Evolutionary conservation across 2,888 invertebrate genomes (phyloP).

Genomic region (Drosophila borealis): DNA sequence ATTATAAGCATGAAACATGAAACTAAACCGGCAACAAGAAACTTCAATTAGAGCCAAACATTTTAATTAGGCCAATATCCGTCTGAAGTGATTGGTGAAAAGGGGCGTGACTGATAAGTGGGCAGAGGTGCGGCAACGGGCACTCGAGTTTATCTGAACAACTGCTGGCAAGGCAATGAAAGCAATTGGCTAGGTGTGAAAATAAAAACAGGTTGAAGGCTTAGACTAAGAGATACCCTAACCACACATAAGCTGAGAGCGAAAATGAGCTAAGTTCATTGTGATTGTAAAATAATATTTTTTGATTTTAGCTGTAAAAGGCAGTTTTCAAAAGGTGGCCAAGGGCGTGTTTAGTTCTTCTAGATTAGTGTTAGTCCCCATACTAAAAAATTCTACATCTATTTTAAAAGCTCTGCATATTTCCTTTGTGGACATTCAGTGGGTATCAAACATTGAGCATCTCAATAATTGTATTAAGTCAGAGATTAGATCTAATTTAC

Average conservation of each 20-base stretch:
- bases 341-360: too few species aligned
- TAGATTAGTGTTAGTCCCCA: too few species aligned
- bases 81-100: conserved; percentile 5
- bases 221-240: not conserved
- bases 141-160: conserved; percentile 35
- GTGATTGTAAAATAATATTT: not conserved
- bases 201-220: conserved; percentile 7
- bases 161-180: conserved; percentile 43
- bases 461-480: too few species aligned
- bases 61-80: conserved; percentile 44
- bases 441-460: too few species aligned
- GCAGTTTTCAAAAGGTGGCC: too few species aligned
- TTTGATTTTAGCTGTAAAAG: too few species aligned
- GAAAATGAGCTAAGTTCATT: not conserved
- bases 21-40: conserved; percentile 64
- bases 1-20: conserved; percentile 44
- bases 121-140: too few species aligned
- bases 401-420: too few species aligned
- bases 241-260: not conserved
- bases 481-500: not conserved
- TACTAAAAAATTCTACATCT: too few species aligned
- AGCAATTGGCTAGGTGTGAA: conserved; percentile 41
- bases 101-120: not conserved
- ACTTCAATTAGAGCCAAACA: conserved; percentile 72
- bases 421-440: too few species aligned